These are phyloP conservation scores for Drosophila navojoa DNA, from an alignment of 1,140 invertebrate genomes.

Conservation along the genomic window DNA sequence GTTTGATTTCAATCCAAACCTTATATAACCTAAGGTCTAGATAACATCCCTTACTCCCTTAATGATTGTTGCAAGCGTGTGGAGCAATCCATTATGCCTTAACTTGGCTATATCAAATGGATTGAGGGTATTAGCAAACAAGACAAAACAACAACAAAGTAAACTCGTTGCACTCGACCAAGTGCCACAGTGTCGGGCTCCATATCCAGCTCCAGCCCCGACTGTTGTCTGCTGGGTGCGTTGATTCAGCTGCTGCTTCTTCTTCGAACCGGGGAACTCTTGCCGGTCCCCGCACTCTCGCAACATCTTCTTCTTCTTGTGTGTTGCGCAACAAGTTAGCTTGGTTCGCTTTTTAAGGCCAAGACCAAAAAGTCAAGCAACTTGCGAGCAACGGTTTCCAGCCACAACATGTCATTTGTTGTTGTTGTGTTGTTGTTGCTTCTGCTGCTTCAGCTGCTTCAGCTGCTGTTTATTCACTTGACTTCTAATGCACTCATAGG, in stretches of 20 bases:
- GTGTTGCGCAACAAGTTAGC: slow-evolving; percentile 70
- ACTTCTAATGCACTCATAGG: slow-evolving; percentile 70
- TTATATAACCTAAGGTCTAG: too few relatives aligned
- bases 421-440: slow-evolving; percentile 21
- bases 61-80: too few relatives aligned
- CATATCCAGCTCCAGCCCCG: slow-evolving; percentile 11
- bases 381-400: slow-evolving; percentile 44
- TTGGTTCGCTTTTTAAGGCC: slow-evolving; percentile 57
- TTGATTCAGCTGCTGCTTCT: slow-evolving; percentile 18
- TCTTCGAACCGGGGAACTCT: slow-evolving; percentile 3
- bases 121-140: not conserved
- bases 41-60: too few relatives aligned
- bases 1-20: too few relatives aligned
- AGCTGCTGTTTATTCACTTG: slow-evolving; percentile 57
- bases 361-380: slow-evolving; percentile 52
- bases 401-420: slow-evolving; percentile 39
- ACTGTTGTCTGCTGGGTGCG: not conserved
- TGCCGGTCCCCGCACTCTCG: not conserved
- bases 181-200: slow-evolving; percentile 36
- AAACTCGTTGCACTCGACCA: slow-evolving; percentile 54
- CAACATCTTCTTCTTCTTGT: slow-evolving; percentile 2
- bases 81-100: too few relatives aligned
- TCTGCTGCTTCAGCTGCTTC: slow-evolving; percentile 12
- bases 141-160: slow-evolving; percentile 28
- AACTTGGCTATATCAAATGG: not conserved